Evolutionary conservation across 2,888 invertebrate genomes (phyloP), one percentile per base, ranked within the genome.

Genomic region (Epistrophe grossulariae): DNA sequence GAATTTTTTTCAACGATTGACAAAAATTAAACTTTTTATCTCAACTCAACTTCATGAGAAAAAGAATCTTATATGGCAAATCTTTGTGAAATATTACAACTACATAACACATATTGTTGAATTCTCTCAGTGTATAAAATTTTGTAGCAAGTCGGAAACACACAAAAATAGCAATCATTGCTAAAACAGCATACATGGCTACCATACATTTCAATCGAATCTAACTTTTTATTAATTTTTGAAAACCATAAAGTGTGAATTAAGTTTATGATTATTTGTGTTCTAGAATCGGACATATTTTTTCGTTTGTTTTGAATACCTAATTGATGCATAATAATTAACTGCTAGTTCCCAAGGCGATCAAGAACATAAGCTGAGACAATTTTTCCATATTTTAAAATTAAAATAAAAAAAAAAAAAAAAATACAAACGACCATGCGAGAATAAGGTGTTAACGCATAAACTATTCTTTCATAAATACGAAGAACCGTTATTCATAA

Each of bases 271-370:
- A 24, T 13, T 13, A 68, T 68, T 52, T 64, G 17, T 43, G 28
- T 38, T 55, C 31, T 74, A 43, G 19, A 71, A 31, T 15, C 45
- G 31, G 71, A 72, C 45, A 55, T 35, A 35, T 35, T 35, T 68
- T 31, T 48, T 24, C 19, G 19, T n/a, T 38, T 15, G 31, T 50
- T 52, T 70, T 70, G 70, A 70, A 79, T 82, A 70, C n/a, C 40
- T 73, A 79, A 82, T 59, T 68, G 24, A 60, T 78, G 77, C 71
- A 76, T 79, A 84, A 19, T 35, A 72, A 59, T 78, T 73, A 78
- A 81, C 40, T 31, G 70, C 45, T 43, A 70, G 66, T 19, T 82
- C 31, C 74, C 85, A 87, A 87, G 85, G 85, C 71, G 66, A 82
- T 62, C 82, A 59, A 82, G 72, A 72, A 78, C 55, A 45, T 43